Percentiles rank a stretch among this genome's conserved stretches.
These are phyloP conservation scores for Lasioglossum albipes DNA, from an alignment of 1,140 invertebrate genomes.

Conservation along the genomic window DNA sequence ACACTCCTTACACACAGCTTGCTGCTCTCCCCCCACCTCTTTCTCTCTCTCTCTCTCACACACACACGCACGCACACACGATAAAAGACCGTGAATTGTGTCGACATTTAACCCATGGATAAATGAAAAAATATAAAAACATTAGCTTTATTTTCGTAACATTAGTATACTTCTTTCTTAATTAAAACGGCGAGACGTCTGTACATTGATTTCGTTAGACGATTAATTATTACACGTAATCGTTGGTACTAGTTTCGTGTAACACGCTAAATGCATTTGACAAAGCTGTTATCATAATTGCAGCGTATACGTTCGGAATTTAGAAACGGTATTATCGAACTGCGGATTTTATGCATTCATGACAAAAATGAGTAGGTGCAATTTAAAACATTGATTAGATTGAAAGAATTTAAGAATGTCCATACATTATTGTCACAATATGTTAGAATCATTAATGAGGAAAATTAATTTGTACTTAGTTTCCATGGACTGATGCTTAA, in stretches of 20 bases:
- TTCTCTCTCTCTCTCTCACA: too few relatives aligned
- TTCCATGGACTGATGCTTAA: too few relatives aligned
- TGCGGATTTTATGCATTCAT: too few relatives aligned
- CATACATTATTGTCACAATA: too few relatives aligned
- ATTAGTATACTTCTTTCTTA: background rate
- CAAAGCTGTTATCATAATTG: background rate
- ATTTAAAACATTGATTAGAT: too few relatives aligned
- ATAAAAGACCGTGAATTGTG: background rate
- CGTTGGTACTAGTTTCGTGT: background rate
- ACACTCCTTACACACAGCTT: too few relatives aligned
- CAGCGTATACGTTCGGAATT: background rate
- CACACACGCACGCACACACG: too few relatives aligned
- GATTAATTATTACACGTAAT: background rate
- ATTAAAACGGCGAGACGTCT: background rate
- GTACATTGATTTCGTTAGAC: background rate
- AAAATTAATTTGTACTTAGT: too few relatives aligned
- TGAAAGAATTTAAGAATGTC: too few relatives aligned
- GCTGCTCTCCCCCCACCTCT: background rate
- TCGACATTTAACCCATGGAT: background rate
- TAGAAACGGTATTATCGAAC: background rate
- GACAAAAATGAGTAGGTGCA: too few relatives aligned
- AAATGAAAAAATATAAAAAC: background rate
- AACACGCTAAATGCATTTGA: background rate
- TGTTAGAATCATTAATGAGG: too few relatives aligned
- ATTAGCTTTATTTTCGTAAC: background rate